Evolutionary conservation across 2,113 vertebrate species (phyloP).

Genomic region (Callipepla californica): DNA sequence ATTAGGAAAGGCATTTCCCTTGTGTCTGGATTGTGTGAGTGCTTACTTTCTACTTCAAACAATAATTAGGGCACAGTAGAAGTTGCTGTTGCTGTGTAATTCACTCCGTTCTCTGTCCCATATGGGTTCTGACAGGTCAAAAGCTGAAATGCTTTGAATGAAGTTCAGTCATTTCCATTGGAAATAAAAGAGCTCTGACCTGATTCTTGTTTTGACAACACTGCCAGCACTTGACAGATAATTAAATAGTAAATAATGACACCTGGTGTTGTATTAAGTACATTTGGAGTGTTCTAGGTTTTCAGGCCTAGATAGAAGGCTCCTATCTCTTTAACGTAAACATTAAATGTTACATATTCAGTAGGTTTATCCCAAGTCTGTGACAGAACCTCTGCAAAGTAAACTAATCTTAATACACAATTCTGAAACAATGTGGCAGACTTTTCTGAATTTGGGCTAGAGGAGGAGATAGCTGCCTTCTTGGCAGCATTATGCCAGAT

Average conservation of each 20-base stretch:
- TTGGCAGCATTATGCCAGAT: background rate
- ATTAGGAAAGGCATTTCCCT: background rate
- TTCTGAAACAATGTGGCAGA: background rate
- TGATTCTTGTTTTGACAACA: constrained; percentile 47
- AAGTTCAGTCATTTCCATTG: constrained; percentile 36
- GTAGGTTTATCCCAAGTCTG: background rate
- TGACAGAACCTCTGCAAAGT: background rate
- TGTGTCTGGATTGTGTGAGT: background rate
- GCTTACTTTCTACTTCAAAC: constrained; percentile 10
- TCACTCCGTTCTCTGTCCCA: background rate
- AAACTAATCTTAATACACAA: background rate
- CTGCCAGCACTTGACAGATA: constrained; percentile 13
- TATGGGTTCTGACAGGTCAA: constrained; percentile 48
- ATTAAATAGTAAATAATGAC: constrained; percentile 37
- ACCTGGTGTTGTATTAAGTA: background rate
- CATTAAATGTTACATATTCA: background rate
- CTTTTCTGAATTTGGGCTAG: background rate
- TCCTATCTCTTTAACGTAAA: background rate
- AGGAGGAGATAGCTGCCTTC: background rate
- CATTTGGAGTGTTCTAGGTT: background rate
- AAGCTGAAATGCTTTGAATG: constrained; percentile 51
- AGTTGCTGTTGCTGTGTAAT: background rate
- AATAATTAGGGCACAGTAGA: constrained; percentile 17
- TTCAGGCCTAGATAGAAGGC: background rate
- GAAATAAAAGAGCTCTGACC: constrained; percentile 46